Evolutionary conservation across 2,113 vertebrate genomes (phyloP), one percentile per base, ranked within the genome.

Genomic region (Dipodomys ordii): DNA sequence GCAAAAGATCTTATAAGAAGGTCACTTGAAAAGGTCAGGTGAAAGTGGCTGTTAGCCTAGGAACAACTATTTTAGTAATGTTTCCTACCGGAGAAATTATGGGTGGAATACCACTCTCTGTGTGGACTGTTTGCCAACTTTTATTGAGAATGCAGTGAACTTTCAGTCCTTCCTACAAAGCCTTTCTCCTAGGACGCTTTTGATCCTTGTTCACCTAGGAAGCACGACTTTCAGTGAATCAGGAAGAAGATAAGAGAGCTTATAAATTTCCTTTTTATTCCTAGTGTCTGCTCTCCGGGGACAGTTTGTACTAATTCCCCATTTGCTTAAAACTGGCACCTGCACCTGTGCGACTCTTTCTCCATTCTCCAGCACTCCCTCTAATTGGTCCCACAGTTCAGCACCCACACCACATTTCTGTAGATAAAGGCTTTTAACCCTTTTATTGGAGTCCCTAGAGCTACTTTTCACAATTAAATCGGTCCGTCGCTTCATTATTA

Each of bases 391-490:
- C 64, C 91, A 71, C 71, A 35, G 74, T 69, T 39, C 87, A 93
- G 72, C 90, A 15, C 28, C 6, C 1, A 16, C 35, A 53, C 81
- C 92, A 90, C 88, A 60, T 88, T 96, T 94, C 83, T 80, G 74
- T 87, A 60, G 88, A 87, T 60, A 44, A 92, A 96, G 69, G 57
- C 62, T 91, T 87, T 92, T 82, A 49, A 73, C 7, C 60, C 71
- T 83, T 90, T 90, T 81, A 57, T 80, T 77, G 73, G 39, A 83
- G 25, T 94, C 95, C 93, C 91, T n/a, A 32, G 90, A 79, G 95
- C 92, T 93, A 74, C 86, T 71, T 93, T 93, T 86, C 77, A 12
- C 92, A 95, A 95, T 96, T 96, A 93, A 96, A 92, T 96, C 88
- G 82, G 94, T 94, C 68, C 16, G 25, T 80, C 0, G 6, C 69